Percentiles rank a stretch among this genome's conserved stretches.
Evolutionary conservation across 1,140 invertebrate genomes (phyloP).

Genomic region (Hestina assimilis): DNA sequence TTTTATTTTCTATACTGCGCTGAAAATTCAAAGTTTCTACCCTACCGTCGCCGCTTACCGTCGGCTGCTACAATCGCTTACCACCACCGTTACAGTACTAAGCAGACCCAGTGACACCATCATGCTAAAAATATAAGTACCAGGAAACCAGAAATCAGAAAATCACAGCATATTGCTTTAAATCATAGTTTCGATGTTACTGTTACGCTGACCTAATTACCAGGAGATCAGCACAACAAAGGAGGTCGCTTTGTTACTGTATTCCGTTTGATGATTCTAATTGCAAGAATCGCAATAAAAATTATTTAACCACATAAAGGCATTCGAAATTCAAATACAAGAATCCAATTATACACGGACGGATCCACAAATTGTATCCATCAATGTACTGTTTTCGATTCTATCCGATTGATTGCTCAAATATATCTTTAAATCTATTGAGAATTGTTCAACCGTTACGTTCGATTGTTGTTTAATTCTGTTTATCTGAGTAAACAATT

Average conservation of each 20-base stretch:
- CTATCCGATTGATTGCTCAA: not conserved
- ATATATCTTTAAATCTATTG: slow-evolving; percentile 16
- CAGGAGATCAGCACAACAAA: not conserved
- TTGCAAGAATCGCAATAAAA: not conserved
- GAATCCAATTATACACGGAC: not conserved
- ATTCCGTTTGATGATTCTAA: not conserved
- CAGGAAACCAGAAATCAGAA: too few species aligned
- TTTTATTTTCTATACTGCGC: too few species aligned
- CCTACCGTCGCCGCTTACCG: too few species aligned
- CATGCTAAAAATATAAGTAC: too few species aligned
- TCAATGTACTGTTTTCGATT: not conserved
- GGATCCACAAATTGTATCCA: not conserved
- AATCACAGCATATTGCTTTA: too few species aligned
- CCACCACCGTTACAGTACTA: too few species aligned
- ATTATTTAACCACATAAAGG: not conserved
- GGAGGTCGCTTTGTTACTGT: not conserved
- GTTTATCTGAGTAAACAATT: not conserved
- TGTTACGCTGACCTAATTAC: too few species aligned
- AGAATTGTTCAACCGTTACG: slow-evolving; percentile 1
- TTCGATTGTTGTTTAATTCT: not conserved
- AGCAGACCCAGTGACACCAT: too few species aligned
- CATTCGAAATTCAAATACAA: not conserved
- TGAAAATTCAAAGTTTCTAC: too few species aligned
- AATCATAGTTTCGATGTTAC: too few species aligned
- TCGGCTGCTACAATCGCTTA: too few species aligned